Percentiles rank a stretch among this genome's conserved stretches.
Conservation (phyloP, 2,113 vertebrate species). For the Phalacrocorax carbo region DNA sequence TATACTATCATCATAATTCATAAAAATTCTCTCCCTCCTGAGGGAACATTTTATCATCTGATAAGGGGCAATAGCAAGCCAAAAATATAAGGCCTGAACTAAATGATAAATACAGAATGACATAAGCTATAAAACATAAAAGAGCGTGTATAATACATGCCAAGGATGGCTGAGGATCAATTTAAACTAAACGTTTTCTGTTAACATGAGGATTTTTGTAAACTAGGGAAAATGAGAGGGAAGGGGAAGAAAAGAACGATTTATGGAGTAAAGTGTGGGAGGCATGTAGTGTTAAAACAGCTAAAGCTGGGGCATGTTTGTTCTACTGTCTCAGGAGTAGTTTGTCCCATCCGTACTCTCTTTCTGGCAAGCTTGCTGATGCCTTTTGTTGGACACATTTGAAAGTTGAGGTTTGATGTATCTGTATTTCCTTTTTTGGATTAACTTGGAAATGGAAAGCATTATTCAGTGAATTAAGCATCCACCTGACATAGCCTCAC, state of each 20-base stretch:
- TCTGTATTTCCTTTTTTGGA: not conserved
- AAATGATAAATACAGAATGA: constrained; percentile 51
- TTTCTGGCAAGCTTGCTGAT: not conserved
- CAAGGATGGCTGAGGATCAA: constrained; percentile 60
- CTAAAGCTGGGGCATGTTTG: constrained; percentile 34
- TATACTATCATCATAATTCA: constrained; percentile 24
- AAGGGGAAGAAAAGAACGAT: constrained; percentile 25
- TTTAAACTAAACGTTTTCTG: constrained; percentile 45
- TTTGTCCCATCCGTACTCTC: constrained; percentile 31
- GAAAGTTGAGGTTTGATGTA: not conserved
- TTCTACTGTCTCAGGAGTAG: constrained; percentile 48
- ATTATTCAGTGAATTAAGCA: not conserved
- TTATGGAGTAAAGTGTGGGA: constrained; percentile 48
- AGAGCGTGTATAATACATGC: constrained; percentile 1
- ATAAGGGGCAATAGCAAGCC: constrained; percentile 45
- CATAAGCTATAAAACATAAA: constrained; percentile 58
- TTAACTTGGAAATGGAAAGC: not conserved
- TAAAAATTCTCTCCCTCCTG: constrained; percentile 16
- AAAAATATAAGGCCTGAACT: constrained; percentile 36
- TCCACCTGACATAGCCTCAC: not conserved
- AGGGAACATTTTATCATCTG: constrained; percentile 34
- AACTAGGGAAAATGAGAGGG: constrained; percentile 57
- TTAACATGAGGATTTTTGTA: constrained; percentile 48
- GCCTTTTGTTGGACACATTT: constrained; percentile 8
- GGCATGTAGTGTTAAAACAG: constrained; percentile 23